Conservation (phyloP, 2,113 vertebrate species). For the Pithys albifrons region DNA sequence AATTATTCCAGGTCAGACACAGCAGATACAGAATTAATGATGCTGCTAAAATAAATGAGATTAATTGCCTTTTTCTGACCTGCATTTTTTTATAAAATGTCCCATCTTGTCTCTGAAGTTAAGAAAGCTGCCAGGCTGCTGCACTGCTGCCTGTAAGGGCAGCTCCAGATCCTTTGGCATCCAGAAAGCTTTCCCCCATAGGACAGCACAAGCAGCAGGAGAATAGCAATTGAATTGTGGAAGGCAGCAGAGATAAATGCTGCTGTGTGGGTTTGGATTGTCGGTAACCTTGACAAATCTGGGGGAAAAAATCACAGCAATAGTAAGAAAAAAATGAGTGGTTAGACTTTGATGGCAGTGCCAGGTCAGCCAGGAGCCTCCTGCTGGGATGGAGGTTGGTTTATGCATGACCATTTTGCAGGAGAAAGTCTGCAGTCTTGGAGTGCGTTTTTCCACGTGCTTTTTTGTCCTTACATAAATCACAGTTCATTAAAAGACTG, state of each 20-base stretch:
- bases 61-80: background rate
- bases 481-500: background rate
- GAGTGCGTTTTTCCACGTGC: background rate
- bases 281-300: background rate
- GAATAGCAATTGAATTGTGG: fast-evolving
- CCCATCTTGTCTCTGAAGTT: background rate
- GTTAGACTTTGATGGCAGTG: background rate
- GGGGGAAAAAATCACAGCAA: background rate
- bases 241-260: background rate
- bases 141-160: background rate
- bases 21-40: slow-evolving; percentile 27
- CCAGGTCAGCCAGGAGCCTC: background rate
- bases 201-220: background rate
- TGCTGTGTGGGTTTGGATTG: background rate
- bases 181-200: background rate
- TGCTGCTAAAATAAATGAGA: slow-evolving; percentile 3
- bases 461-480: background rate
- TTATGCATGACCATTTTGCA: background rate
- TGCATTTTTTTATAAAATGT: background rate
- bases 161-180: background rate
- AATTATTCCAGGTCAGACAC: slow-evolving; percentile 47
- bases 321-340: background rate
- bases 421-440: background rate
- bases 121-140: background rate
- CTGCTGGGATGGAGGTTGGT: fast-evolving